phyloP scores from a whole-genome alignment of 2,113 vertebrate species.

The Phylloscopus trochilus region DNA sequence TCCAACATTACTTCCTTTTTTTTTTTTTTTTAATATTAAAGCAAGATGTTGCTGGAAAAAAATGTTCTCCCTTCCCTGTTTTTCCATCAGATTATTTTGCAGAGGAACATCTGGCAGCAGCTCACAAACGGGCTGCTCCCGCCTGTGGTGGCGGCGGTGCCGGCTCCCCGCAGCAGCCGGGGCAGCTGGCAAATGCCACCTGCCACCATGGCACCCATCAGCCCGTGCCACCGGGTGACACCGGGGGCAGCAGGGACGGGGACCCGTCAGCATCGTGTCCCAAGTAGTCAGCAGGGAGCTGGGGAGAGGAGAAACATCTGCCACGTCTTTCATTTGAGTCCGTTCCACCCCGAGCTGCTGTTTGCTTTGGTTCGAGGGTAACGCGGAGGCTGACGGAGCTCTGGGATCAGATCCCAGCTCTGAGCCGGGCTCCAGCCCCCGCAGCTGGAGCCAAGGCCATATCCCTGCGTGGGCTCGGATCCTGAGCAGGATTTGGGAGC shows the following conservation, averaged over 20 bases:
- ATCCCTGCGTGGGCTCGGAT: neutral
- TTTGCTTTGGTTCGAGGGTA: neutral
- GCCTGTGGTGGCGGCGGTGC: accelerated
- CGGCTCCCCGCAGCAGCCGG: accelerated
- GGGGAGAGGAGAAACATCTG: constrained; percentile 2
- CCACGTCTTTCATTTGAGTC: neutral
- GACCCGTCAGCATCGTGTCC: accelerated
- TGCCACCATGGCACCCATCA: neutral
- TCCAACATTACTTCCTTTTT: neutral
- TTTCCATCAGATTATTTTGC: constrained; percentile 13
- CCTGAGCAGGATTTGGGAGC: neutral
- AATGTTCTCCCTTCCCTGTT: neutral
- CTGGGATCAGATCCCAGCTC: neutral
- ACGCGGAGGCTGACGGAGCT: neutral
- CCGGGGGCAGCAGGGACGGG: accelerated
- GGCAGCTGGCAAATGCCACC: constrained; percentile 9
- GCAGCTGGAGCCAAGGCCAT: neutral
- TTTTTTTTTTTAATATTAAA: neutral
- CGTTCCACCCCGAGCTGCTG: neutral
- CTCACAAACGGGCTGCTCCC: neutral
- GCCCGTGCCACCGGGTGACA: neutral
- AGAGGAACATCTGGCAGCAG: constrained; percentile 37
- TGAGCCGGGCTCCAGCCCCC: neutral
- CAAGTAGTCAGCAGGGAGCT: accelerated
- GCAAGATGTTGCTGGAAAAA: constrained; percentile 21